These are phyloP conservation scores for Aldrovandia affinis DNA, from an alignment of 2,797 vertebrate genomes.

Conservation along the genomic window DNA sequence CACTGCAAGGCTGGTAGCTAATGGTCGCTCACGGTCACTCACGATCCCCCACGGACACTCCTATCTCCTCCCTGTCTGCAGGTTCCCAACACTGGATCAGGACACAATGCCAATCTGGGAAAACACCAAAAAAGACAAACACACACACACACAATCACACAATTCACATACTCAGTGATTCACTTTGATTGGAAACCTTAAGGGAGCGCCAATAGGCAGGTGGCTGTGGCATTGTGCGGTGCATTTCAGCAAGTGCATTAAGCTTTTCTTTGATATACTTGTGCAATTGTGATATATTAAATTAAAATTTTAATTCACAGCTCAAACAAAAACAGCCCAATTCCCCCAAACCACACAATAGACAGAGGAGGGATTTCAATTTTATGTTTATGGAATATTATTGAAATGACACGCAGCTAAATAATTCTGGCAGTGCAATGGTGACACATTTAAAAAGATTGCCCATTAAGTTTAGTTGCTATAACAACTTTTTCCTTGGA, in stretches of 20 bases:
- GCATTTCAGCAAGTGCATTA: not conserved
- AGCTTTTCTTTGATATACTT: not conserved
- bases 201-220: too few species aligned
- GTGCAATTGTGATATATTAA: constrained; percentile 47
- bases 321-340: constrained; percentile 24
- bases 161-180: not conserved
- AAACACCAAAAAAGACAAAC: constrained; percentile 31
- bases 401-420: not conserved
- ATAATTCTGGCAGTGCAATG: not conserved
- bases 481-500: not conserved
- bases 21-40: constrained; percentile 19
- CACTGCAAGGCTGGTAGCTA: constrained; percentile 45
- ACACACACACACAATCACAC: constrained; percentile 13
- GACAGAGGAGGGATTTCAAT: constrained; percentile 26
- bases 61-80: constrained; percentile 29
- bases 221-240: not conserved
- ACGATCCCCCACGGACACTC: too few species aligned
- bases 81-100: constrained; percentile 36
- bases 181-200: too few species aligned
- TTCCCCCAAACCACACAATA: not conserved
- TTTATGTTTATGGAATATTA: constrained; percentile 29
- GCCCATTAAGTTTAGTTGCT: not conserved
- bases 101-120: constrained; percentile 46
- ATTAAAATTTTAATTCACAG: constrained; percentile 9
- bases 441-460: not conserved